These are phyloP conservation scores for Xiphydria camelus DNA, from an alignment of 2,888 invertebrate species.

Conservation along the genomic window DNA sequence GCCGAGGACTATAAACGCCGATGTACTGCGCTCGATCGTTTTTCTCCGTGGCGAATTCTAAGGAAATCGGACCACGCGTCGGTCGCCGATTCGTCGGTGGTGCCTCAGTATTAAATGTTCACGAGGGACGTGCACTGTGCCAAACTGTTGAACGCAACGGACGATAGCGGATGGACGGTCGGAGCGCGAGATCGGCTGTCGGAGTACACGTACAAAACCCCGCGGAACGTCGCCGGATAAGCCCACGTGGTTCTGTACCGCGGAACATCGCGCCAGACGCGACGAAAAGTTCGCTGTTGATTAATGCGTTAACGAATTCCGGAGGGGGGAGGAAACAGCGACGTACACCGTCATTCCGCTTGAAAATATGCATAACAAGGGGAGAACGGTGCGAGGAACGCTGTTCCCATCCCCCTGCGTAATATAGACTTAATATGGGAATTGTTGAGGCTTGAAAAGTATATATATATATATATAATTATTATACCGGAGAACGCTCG, in stretches of 20 bases:
- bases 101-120: constrained; percentile 2
- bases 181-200: background rate
- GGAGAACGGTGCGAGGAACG: too few species aligned
- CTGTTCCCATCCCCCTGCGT: too few species aligned
- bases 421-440: constrained; percentile 45
- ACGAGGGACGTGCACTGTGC: constrained; percentile 5
- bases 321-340: background rate
- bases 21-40: too few species aligned
- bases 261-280: background rate
- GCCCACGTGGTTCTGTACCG: constrained; percentile 5
- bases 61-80: too few species aligned
- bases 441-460: constrained; percentile 51
- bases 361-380: too few species aligned
- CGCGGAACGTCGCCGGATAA: background rate
- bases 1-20: too few species aligned
- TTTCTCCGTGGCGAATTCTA: too few species aligned
- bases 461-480: constrained; percentile 21
- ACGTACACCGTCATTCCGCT: too few species aligned
- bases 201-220: background rate
- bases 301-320: constrained; percentile 31
- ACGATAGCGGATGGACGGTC: background rate
- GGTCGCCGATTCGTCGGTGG: background rate
- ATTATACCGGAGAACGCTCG: constrained; percentile 30
- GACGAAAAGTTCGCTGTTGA: constrained; percentile 27
- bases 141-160: background rate